These are phyloP conservation scores for Protaetia brevitarsis DNA, from an alignment of 1,140 invertebrate species.

Conservation along the genomic window DNA sequence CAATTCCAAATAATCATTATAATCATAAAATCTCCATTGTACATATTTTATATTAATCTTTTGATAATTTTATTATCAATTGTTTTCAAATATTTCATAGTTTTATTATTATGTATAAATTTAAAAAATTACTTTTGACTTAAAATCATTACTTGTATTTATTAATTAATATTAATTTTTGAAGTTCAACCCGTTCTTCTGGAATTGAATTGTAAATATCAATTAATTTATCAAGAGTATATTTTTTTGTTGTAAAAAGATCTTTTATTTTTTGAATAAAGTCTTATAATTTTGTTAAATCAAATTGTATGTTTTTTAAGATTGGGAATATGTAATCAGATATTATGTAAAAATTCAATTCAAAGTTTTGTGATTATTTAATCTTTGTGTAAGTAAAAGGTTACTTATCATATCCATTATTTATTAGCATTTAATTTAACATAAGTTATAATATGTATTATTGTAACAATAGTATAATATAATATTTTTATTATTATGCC, in stretches of 20 bases:
- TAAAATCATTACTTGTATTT: conserved; percentile 7
- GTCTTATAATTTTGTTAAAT: neutral
- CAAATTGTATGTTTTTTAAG: too few species aligned
- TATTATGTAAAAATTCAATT: too few species aligned
- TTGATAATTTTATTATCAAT: neutral
- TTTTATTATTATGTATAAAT: neutral
- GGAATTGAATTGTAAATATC: conserved; percentile 23
- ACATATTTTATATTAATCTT: neutral
- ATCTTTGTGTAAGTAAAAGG: too few species aligned
- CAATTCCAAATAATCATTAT: neutral
- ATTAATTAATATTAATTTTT: neutral
- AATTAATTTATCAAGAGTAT: too few species aligned
- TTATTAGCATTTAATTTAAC: too few species aligned
- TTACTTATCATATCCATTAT: too few species aligned
- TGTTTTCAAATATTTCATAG: neutral
- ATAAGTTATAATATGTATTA: too few species aligned
- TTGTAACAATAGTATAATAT: too few species aligned
- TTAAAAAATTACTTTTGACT: neutral
- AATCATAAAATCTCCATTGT: neutral
- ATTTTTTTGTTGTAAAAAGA: too few species aligned
- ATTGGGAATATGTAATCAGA: too few species aligned
- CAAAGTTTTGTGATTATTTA: too few species aligned
- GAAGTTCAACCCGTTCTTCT: neutral
- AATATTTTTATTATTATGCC: too few species aligned
- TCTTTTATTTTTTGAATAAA: conserved; percentile 18